A percentile compares a stretch with the other conserved stretches of the same genome.
Conservation (phyloP, 23 tunicate genomes). For the Clavelina lepadiformis region DNA sequence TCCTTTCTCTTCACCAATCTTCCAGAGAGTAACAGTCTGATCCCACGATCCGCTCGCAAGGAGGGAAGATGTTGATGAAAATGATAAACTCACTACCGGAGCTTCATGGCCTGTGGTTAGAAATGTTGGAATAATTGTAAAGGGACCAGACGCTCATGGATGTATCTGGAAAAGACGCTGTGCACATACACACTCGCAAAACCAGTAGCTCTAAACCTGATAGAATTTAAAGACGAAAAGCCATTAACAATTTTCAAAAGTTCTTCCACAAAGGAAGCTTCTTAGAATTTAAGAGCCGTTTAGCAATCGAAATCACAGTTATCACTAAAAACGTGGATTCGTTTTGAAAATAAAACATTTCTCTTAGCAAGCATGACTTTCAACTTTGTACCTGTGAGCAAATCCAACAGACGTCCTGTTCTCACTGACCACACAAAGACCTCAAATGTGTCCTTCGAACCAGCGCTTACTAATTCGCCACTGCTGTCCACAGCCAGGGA, state of each 20-base stretch:
- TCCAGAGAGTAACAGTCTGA: slow-evolving; percentile 72
- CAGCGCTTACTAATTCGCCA: slow-evolving; percentile 68
- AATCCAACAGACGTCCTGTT: slow-evolving; percentile 71
- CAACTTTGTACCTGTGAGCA: slow-evolving; percentile 54
- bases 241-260: too few relatives aligned
- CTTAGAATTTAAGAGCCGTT: too few relatives aligned
- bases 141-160: too few relatives aligned
- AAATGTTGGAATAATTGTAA: background rate
- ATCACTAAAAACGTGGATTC: too few relatives aligned
- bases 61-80: slow-evolving; percentile 46
- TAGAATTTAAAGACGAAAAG: background rate
- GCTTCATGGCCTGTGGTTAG: slow-evolving; percentile 64
- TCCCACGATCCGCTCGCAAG: slow-evolving; percentile 95
- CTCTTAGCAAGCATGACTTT: too few relatives aligned
- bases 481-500: slow-evolving; percentile 52
- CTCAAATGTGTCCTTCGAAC: slow-evolving; percentile 75
- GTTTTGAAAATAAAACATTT: too few relatives aligned
- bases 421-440: slow-evolving; percentile 79
- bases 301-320: too few relatives aligned
- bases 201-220: background rate
- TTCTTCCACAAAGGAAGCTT: too few relatives aligned
- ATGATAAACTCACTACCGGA: slow-evolving; percentile 60
- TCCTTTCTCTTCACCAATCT: slow-evolving; percentile 67
- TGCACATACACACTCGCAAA: background rate
- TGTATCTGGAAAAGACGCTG: too few relatives aligned